phyloP scores from a whole-genome alignment of 2,888 invertebrate species.

The Petrolisthes manimaculis region DNA sequence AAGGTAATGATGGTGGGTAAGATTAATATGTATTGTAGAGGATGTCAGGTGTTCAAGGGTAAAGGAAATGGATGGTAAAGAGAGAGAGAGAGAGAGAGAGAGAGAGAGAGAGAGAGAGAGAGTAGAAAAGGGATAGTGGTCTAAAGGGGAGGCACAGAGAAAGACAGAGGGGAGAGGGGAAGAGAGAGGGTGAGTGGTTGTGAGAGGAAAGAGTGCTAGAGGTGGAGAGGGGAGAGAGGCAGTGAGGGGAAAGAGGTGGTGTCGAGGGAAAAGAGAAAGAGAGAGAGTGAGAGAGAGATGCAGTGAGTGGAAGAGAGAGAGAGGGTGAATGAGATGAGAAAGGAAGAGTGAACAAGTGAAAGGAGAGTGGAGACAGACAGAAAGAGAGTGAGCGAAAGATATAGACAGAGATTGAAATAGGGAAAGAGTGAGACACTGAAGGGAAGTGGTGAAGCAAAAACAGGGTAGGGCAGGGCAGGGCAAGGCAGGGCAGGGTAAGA shows the following conservation, averaged over 20 bases:
- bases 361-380: background rate
- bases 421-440: conserved; percentile 30
- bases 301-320: conserved; percentile 21
- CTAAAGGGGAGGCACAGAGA: background rate
- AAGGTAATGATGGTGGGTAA: background rate
- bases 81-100: background rate
- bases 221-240: background rate
- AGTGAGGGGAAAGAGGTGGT: background rate
- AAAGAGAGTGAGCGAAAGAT: background rate
- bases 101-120: background rate
- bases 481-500: background rate
- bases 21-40: too few species aligned
- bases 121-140: background rate
- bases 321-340: conserved; percentile 27
- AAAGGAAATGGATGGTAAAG: background rate
- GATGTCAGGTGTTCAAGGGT: background rate
- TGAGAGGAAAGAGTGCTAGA: background rate
- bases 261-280: background rate
- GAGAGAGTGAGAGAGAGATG: background rate
- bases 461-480: background rate
- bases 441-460: conserved; percentile 16
- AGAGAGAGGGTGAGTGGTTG: background rate
- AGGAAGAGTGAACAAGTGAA: conserved; percentile 22
- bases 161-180: background rate
- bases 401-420: background rate